Evolutionary conservation across 1,140 invertebrate genomes (phyloP), one percentile per base, ranked within the genome.

Genomic region (Laupala kohalensis): DNA sequence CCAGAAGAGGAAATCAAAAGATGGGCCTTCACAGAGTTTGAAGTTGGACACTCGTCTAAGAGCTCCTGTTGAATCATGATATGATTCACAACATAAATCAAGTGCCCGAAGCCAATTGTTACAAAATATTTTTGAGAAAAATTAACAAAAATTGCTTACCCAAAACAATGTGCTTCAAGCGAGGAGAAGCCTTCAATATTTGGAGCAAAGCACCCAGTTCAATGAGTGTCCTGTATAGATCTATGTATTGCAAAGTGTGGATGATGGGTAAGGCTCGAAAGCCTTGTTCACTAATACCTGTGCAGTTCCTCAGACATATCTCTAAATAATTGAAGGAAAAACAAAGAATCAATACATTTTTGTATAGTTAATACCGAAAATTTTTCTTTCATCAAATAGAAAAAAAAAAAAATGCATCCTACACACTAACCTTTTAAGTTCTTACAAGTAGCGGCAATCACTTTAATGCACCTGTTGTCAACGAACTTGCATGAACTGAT

Each of bases 401-500:
- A 4, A 69, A 64, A 63, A 2, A 69, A 2, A 69, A 63, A 9
- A 6, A 19, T n/a, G 28, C 68, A 69, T n/a, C 5, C 5, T 28
- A 29, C 6, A 29, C 64, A 77, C 74, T 71, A 79, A 91, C 91
- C 91, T 87, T 85, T 86, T 67, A 94, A 82, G 81, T 86, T 86
- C 75, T 83, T 81, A 77, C 89, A 92, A 74, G 80, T 81, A 70
- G 82, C 80, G 65, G 87, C 82, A 69, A 93, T 84, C 67, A 85
- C 81, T 77, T 81, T 81, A 72, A 93, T 80, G 73, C 86, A 85
- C 4, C 76, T 75, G 75, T 88, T 82, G 79, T 90, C 87, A 24
- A 93, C 85, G 81, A 92, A 92, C 76, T 84, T 85, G 77, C 91
- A 93, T 72, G 87, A 90, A 76, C 91, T 89, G 70, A 94, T 78